phyloP scores from a whole-genome alignment of 2,113 vertebrate genomes.

The Ancistrus triradiatus region DNA sequence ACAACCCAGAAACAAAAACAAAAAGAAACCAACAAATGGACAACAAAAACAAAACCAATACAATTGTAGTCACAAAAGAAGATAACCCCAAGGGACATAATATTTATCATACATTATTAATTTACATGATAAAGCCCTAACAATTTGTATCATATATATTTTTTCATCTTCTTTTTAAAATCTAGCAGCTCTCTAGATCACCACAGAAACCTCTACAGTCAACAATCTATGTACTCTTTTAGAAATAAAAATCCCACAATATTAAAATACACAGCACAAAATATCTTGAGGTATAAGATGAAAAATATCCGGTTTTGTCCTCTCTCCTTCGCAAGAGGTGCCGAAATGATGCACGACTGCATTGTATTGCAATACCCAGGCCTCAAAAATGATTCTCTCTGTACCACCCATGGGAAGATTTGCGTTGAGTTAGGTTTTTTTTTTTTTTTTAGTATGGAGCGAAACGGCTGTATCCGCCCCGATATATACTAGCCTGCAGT shows the following conservation, averaged over 20 bases:
- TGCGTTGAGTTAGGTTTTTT: conserved; percentile 69
- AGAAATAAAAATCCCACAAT: conserved; percentile 97
- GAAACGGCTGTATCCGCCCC: conserved; percentile 98
- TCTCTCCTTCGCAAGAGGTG: conserved; percentile 79
- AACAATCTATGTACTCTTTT: conserved; percentile 87
- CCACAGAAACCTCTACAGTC: conserved; percentile 89
- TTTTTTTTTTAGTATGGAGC: conserved; percentile 87
- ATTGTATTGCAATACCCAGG: conserved; percentile 94
- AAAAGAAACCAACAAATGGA: conserved; percentile 39
- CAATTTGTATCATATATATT: conserved; percentile 74
- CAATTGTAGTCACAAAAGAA: conserved; percentile 72
- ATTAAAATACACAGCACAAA: conserved; percentile 99
- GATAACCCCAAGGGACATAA: conserved; percentile 80
- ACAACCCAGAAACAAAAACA: conserved; percentile 12
- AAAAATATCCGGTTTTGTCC: conserved; percentile 85
- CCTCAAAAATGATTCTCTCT: conserved; percentile 80
- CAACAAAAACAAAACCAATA: conserved; percentile 75
- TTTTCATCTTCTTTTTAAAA: conserved; percentile 58
- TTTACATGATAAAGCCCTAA: conserved; percentile 87
- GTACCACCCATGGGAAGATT: conserved; percentile 84
- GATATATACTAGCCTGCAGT: conserved; percentile 99
- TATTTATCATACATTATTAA: conserved; percentile 84
- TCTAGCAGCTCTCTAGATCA: conserved; percentile 89
- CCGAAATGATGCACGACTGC: conserved; percentile 93
- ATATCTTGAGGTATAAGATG: conserved; percentile 99